Evolutionary conservation across 2,888 invertebrate genomes (phyloP), one percentile per base, ranked within the genome.

Genomic region (Venusia cambrica): DNA sequence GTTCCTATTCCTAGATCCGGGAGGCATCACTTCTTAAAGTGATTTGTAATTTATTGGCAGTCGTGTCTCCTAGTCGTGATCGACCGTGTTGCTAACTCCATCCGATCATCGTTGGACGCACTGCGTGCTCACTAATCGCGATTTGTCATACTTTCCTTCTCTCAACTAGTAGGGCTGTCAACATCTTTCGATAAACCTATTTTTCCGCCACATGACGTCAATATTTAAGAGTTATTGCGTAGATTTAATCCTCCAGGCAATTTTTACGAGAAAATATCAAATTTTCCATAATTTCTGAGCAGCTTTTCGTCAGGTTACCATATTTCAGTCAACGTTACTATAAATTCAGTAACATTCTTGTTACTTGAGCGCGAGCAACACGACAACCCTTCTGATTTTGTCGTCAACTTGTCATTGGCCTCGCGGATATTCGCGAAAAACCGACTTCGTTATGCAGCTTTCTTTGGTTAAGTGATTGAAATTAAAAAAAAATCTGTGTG

Each of bases 141-240:
- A 78, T 79, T 78, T 62, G 77, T 73, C 71, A 76, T 69, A 74
- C 72, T 74, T 76, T 78, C 68, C 65, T 63, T 62, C 47, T 51
- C 57, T 50, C 38, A 46, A 52, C 48, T 44, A 40, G 35, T 25
- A 62, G 62, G 60, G 61, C 45, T 61, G 60, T 44, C 52, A 47
- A 33, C 45, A 20, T 15, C 18, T n/a, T 37, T 28, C 17, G 15
- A 28, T 38, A 36, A 42, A 44, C 37, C 6, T 14, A 45, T 27
- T 30, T 31, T 38, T 39, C 32, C 30, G 25, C 38, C 45, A 39
- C 25, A 42, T 52, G 50, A 52, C 51, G 44, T 49, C 38, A 51
- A 43, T n/a, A 42, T 34, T 49, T 51, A 19, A 15, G 34, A 31
- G 38, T 49, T 39, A 34, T 33, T 40, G n/a, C n/a, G n/a, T n/a